These are phyloP conservation scores for Crotophaga sulcirostris DNA, from an alignment of 2,113 vertebrate species.

Conservation along the genomic window DNA sequence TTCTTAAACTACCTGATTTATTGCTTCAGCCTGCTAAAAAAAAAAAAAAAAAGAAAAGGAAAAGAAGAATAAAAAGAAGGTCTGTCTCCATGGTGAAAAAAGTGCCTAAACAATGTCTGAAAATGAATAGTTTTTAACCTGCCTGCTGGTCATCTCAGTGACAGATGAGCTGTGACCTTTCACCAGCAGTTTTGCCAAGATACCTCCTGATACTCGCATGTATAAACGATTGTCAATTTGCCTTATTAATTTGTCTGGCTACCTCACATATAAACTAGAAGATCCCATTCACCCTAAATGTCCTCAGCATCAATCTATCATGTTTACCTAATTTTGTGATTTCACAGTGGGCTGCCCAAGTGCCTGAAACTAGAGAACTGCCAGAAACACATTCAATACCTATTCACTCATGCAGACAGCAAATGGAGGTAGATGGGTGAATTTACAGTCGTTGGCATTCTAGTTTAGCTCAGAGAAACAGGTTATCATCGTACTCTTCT, in stretches of 20 bases:
- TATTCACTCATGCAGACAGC: neutral
- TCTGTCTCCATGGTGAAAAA: constrained; percentile 49
- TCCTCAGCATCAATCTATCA: constrained; percentile 52
- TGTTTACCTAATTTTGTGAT: constrained; percentile 68
- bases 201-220: constrained; percentile 70
- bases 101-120: constrained; percentile 65
- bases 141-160: constrained; percentile 39
- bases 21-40: constrained; percentile 77
- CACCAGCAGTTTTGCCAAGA: constrained; percentile 77
- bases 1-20: constrained; percentile 84
- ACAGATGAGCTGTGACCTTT: constrained; percentile 78
- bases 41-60: constrained; percentile 27
- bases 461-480: constrained; percentile 64
- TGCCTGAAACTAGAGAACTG: constrained; percentile 11
- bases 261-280: constrained; percentile 76
- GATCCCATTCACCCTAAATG: constrained; percentile 70
- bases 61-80: neutral
- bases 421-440: constrained; percentile 42
- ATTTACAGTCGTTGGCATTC: constrained; percentile 22
- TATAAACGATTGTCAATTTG: constrained; percentile 85
- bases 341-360: constrained; percentile 23
- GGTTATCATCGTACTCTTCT: constrained; percentile 36
- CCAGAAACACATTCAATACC: neutral
- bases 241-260: constrained; percentile 85
- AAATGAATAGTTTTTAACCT: constrained; percentile 77